These are phyloP conservation scores for Hyperoplus immaculatus DNA, from an alignment of 2,797 vertebrate species.

Conservation along the genomic window DNA sequence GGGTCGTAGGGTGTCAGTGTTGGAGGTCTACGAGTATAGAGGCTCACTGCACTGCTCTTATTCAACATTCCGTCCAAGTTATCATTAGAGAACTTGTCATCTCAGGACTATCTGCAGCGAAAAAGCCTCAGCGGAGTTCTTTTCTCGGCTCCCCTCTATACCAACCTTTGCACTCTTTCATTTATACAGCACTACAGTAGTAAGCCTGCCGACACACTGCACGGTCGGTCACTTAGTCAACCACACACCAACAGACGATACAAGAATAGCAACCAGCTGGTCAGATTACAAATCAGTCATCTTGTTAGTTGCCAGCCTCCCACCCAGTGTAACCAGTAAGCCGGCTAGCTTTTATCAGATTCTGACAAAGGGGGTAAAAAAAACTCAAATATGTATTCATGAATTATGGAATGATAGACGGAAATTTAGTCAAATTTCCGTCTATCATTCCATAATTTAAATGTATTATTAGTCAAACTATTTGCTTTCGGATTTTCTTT, in stretches of 20 bases:
- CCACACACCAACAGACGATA: constrained; percentile 17
- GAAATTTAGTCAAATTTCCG: no score
- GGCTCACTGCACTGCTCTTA: constrained; percentile 7
- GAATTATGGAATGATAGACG: background rate
- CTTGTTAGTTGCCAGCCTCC: constrained; percentile 4
- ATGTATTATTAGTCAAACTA: constrained; percentile 3
- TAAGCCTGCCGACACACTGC: constrained; percentile 3
- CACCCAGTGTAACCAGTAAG: constrained; percentile 19
- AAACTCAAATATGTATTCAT: constrained; percentile 31
- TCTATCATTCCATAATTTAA: no score
- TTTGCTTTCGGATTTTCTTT: background rate
- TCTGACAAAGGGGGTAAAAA: background rate
- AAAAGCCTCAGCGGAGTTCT: constrained; percentile 24
- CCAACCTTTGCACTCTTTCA: constrained; percentile 14
- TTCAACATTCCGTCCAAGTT: constrained; percentile 19
- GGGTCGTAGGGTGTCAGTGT: constrained; percentile 22
- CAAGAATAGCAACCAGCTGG: constrained; percentile 19
- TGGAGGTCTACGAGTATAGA: constrained; percentile 14
- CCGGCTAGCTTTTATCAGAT: constrained; percentile 25
- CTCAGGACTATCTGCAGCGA: constrained; percentile 20
- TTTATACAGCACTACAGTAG: background rate
- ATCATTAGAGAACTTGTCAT: background rate
- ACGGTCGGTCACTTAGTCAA: background rate
- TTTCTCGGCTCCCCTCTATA: constrained; percentile 3
- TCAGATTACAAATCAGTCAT: constrained; percentile 17